Evolutionary conservation across 2,888 invertebrate species (phyloP).

Genomic region (Celastrina argiolus): DNA sequence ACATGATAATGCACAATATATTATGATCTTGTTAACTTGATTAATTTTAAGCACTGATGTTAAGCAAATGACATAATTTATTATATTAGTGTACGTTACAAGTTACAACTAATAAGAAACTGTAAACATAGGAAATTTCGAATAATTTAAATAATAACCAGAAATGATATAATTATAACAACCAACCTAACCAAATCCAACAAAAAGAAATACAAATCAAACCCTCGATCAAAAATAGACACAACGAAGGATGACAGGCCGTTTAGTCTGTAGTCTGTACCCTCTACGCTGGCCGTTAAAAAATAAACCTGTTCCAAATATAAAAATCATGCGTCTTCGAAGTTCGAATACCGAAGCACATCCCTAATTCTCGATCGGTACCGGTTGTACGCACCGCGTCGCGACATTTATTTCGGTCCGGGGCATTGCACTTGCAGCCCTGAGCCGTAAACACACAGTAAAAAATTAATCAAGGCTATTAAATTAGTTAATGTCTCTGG

Average conservation of each 20-base stretch:
- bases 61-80: neutral
- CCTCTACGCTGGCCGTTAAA: constrained; percentile 1
- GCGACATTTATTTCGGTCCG: constrained; percentile 77
- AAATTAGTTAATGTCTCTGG: constrained; percentile 48
- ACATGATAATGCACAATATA: neutral
- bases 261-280: constrained; percentile 6
- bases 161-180: no score
- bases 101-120: no score
- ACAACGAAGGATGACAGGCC: constrained; percentile 14
- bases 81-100: no score
- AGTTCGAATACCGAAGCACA: constrained; percentile 29
- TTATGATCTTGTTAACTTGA: neutral
- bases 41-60: no score
- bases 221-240: neutral
- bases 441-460: constrained; percentile 63
- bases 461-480: constrained; percentile 50
- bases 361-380: constrained; percentile 51
- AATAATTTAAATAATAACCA: no score
- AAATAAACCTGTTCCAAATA: constrained; percentile 13
- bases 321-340: constrained; percentile 19
- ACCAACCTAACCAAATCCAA: neutral
- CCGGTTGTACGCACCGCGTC: constrained; percentile 70
- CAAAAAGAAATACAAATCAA: neutral
- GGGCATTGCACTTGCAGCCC: constrained; percentile 76
- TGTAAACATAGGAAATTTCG: no score